Evolutionary conservation across 2,797 vertebrate genomes (phyloP).

Genomic region (Sternotherus odoratus): DNA sequence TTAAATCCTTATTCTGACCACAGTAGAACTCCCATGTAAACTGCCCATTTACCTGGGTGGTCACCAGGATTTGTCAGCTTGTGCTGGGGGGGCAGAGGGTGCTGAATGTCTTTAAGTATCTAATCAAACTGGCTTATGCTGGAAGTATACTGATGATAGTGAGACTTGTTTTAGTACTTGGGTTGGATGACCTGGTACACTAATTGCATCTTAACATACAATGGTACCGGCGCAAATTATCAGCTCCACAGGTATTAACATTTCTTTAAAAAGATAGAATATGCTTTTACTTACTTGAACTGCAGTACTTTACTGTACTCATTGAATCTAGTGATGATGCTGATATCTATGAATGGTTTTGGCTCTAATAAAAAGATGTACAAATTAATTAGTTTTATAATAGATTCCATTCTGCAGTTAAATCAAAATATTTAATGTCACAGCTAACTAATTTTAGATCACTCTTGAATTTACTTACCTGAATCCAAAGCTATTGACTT

Average conservation of each 20-base stretch:
- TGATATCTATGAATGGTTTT: slow-evolving; percentile 95
- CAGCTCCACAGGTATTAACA: neutral
- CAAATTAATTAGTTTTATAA: neutral
- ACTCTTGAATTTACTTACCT: slow-evolving; percentile 81
- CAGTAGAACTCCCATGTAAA: accelerated
- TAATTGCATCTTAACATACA: neutral
- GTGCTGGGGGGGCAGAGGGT: too few species aligned
- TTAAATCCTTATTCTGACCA: neutral
- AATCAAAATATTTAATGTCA: neutral
- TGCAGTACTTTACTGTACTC: slow-evolving; percentile 95
- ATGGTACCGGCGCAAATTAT: accelerated
- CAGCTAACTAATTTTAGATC: neutral
- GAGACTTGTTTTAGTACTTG: neutral
- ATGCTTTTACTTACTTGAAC: slow-evolving; percentile 90
- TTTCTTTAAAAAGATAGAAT: neutral
- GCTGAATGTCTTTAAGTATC: neutral
- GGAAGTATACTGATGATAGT: neutral
- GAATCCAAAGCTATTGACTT: slow-evolving; percentile 96
- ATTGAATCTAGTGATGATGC: slow-evolving; percentile 95
- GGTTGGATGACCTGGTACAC: neutral
- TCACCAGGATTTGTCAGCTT: neutral
- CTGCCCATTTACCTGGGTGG: accelerated
- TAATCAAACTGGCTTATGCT: neutral
- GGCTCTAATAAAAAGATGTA: slow-evolving; percentile 85
- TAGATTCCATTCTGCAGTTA: neutral